Evolutionary conservation across 2,113 vertebrate species (phyloP).

Genomic region (Trinectes maculatus): DNA sequence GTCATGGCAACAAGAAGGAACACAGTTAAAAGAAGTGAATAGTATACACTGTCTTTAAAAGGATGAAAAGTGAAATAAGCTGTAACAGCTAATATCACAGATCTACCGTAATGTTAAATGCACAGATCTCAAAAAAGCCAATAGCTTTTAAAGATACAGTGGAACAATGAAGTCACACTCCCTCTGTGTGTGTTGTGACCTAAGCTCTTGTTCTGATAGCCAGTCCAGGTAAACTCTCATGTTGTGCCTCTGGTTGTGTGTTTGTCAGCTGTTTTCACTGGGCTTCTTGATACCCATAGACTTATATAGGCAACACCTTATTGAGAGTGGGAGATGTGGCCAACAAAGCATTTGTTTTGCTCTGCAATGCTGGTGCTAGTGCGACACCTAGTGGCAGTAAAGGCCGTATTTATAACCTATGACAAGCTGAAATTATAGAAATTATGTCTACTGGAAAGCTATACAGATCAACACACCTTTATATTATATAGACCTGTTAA

Average conservation of each 20-base stretch:
- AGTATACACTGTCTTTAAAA: constrained; percentile 49
- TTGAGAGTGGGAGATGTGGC: neutral
- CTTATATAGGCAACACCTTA: neutral
- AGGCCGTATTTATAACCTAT: neutral
- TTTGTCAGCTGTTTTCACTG: neutral
- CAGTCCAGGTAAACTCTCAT: neutral
- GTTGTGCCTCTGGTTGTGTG: neutral
- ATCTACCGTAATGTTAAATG: too few species aligned
- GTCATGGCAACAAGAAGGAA: constrained; percentile 86
- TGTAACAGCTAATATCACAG: too few species aligned
- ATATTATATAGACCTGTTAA: constrained; percentile 1
- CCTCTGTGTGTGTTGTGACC: too few species aligned
- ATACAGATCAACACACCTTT: neutral
- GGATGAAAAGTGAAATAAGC: constrained; percentile 32
- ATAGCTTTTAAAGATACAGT: too few species aligned
- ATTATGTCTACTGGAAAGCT: neutral
- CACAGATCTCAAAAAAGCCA: too few species aligned
- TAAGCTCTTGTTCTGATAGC: too few species aligned
- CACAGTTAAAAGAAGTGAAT: constrained; percentile 76
- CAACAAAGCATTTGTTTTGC: neutral
- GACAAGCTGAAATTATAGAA: constrained; percentile 4
- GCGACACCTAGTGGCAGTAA: neutral
- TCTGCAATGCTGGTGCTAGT: neutral
- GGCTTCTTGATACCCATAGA: neutral
- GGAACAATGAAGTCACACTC: too few species aligned